Percentiles rank a stretch among this genome's conserved stretches.
These are phyloP conservation scores for Cyprinodon tularosa DNA, from an alignment of 2,113 vertebrate genomes.

Conservation along the genomic window DNA sequence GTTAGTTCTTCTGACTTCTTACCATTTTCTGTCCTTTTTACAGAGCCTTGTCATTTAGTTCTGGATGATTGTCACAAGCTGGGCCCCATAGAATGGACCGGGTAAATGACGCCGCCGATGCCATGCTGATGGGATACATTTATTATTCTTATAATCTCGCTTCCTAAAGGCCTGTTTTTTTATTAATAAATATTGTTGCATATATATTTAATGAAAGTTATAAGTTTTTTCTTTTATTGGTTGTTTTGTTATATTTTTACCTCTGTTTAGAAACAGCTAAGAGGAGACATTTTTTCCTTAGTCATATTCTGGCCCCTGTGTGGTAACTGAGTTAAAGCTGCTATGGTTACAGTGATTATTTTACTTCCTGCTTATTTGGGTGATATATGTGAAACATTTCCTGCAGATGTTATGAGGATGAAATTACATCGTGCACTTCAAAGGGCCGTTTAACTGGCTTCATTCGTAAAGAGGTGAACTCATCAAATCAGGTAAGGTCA, in stretches of 20 bases:
- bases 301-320: background rate
- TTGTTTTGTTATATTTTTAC: background rate
- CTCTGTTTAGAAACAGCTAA: background rate
- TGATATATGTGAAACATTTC: constrained; percentile 18
- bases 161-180: background rate
- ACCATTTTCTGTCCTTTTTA: background rate
- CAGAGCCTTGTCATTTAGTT: constrained; percentile 1
- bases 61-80: accelerated
- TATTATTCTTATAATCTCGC: background rate
- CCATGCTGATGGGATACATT: background rate
- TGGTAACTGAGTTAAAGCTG: background rate
- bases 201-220: too few relatives aligned
- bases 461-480: accelerated
- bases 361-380: background rate
- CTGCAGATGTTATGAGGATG: constrained; percentile 59
- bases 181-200: background rate
- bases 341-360: background rate
- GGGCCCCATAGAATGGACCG: background rate
- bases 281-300: background rate
- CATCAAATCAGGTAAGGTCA: constrained; percentile 44
- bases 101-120: constrained; percentile 12
- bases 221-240: background rate
- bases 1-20: background rate
- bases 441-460: accelerated
- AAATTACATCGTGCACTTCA: background rate